Evolutionary conservation across 2,888 invertebrate genomes (phyloP), one percentile per base, ranked within the genome.

Genomic region (Chrysolina americana): DNA sequence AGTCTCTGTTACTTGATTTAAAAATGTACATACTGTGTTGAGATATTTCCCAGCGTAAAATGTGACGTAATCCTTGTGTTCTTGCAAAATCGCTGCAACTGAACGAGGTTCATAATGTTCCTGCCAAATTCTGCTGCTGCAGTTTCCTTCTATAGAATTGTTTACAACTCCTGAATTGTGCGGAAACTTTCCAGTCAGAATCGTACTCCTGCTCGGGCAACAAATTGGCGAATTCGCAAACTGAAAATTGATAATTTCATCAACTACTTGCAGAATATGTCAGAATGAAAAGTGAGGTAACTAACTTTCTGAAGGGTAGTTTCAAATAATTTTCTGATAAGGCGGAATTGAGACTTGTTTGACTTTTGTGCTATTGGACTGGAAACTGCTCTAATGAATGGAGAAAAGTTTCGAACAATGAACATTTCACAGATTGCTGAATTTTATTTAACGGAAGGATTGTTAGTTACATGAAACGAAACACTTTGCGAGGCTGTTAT

Each of bases 11-110:
- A 44, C 11, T 15, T 13, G 44, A 15, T 13, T 13, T 2, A 2
- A 1, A 44, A 44, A 44, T 17, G 28, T 41, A 63, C 70, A 68
- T 84, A 95, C 97, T 91, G 94, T 91, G 89, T 98, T 98, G 78
- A 98, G 89, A 89, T 98, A 98, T 90, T 98, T 98, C 65, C 98
- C 98, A 80, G 95, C 96, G 86, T 96, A 98, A 86, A 97, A 97
- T 0, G 96, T 98, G 6, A 88, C 90, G 84, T 98, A 98, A 65
- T 82, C 80, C 0, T 91, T 92, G 1, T 87, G 83, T 0, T 89
- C 85, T 70, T 94, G 91, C 44, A 98, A 87, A 53, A 92, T 85
- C 0, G 91, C 89, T 0, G 94, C 94, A 82, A 97, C 93, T 0
- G 95, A 92, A 0, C 89, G 86, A 0, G 87, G 87, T 86, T 98